These are phyloP conservation scores for Chrysaora quinquecirrha DNA, from an alignment of 30 jellyfish, hydroid and myxozoan genomes.

Conservation along the genomic window DNA sequence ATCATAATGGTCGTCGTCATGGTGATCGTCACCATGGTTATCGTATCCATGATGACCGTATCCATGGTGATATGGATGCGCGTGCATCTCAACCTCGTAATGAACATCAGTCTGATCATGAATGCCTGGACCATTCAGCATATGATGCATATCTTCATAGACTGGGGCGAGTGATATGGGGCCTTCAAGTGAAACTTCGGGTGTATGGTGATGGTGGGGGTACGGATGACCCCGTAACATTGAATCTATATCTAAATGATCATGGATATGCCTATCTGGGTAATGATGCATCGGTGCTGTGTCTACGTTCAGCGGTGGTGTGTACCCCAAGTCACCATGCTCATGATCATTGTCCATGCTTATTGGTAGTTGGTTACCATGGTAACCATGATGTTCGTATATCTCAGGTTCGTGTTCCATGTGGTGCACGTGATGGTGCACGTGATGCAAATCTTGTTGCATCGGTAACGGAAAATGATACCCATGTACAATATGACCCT, in stretches of 20 bases:
- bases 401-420: conserved; percentile 19
- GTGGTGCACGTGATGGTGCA: conserved; percentile 68
- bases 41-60: conserved; percentile 36
- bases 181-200: conserved; percentile 67
- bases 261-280: conserved; percentile 56
- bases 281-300: conserved; percentile 76
- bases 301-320: conserved; percentile 64
- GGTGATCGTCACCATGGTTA: conserved; percentile 39
- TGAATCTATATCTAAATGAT: conserved; percentile 58
- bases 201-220: conserved; percentile 56
- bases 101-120: conserved; percentile 82
- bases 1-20: conserved; percentile 49
- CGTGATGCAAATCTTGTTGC: conserved; percentile 63
- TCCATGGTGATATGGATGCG: conserved; percentile 57
- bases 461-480: conserved; percentile 38
- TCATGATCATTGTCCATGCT: conserved; percentile 36
- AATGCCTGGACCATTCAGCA: conserved; percentile 85
- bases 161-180: conserved; percentile 84
- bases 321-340: conserved; percentile 49
- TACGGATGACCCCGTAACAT: conserved; percentile 54
- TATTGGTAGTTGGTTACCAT: conserved; percentile 45
- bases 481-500: conserved; percentile 29
- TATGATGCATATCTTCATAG: conserved; percentile 74
- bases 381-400: conserved; percentile 37
- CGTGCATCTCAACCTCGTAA: conserved; percentile 87